Base-by-base conservation (phyloP, 2,888 invertebrate species). In the Incurvaria masculella region DNA sequence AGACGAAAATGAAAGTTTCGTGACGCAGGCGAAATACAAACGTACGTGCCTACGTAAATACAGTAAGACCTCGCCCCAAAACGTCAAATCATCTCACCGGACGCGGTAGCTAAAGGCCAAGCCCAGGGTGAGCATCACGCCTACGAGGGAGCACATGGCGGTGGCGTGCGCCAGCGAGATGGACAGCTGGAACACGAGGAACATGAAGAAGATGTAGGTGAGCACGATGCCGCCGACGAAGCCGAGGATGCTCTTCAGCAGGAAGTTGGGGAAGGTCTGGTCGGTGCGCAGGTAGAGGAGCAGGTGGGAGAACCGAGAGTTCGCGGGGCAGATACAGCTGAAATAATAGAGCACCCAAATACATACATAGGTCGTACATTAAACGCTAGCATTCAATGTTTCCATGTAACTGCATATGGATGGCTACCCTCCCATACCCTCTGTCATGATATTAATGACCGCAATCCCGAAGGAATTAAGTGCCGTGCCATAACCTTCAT, bases 181-280 rank as follows among this genome's bases (percentile, higher is more conserved):
- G 46, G 85, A 82, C 44, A 87, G 59, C 63, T 87, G 86, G 53
- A 85, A 81, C 1, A 87, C 82, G 54, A 87, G 81, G 60, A 87
- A 85, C 62, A 85, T 72, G 59, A 86, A 87, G 57, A 86, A 81
- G 38, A 86, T 64, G 57, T 86, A 85, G 1, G 86, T 86, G 42
- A 87, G 62, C 11, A 84, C 53, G 42, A 86, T 76, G 1, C 88
- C 88, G 18, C 83, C 79, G 1, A 85, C 52, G 55, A 88, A 87
- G 1, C 88, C 89, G 14, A 84, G 56, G 1, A 84, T 52, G 59
- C 86, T 86, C 59, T 85, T 88, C 17, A 83, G 47, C 2, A 85
- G 63, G 52, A 81, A 85, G 64, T 87, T 86, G 0, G 72, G 67
- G 46, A 73, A 65, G 0, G 68, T 67, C 55, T 57, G 85, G 72